phyloP scores from a whole-genome alignment of 1,140 invertebrate species.

The Pachyrhynchus sulphureomaculatus region DNA sequence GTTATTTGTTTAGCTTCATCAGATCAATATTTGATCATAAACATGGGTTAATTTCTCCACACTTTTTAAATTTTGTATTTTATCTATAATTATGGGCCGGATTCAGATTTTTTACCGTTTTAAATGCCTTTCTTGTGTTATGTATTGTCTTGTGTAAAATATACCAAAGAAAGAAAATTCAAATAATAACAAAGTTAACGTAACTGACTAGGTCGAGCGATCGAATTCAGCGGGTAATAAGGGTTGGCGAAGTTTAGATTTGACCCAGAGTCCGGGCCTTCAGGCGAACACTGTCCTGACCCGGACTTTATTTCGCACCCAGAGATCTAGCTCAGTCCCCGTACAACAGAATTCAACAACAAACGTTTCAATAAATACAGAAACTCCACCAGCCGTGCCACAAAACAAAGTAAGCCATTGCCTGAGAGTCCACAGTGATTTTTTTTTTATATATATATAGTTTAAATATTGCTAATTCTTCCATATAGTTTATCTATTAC shows the following conservation, averaged over 20 bases:
- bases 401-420: slow-evolving; percentile 43
- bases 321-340: slow-evolving; percentile 64
- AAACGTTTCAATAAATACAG: slow-evolving; percentile 37
- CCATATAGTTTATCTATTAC: slow-evolving; percentile 6
- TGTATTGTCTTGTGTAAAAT: too few relatives aligned
- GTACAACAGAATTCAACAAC: slow-evolving; percentile 53
- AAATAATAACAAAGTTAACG: background rate
- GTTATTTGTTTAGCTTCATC: too few relatives aligned
- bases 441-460: background rate
- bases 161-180: too few relatives aligned
- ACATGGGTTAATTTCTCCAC: too few relatives aligned
- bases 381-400: slow-evolving; percentile 30
- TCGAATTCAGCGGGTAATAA: slow-evolving; percentile 46
- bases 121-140: too few relatives aligned
- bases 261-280: slow-evolving; percentile 54
- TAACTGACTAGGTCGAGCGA: slow-evolving; percentile 42
- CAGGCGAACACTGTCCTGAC: slow-evolving; percentile 48
- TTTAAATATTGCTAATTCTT: slow-evolving; percentile 10
- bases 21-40: too few relatives aligned
- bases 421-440: slow-evolving; percentile 12
- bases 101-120: too few relatives aligned
- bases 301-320: slow-evolving; percentile 59
- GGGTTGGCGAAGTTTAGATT: slow-evolving; percentile 64
- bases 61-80: too few relatives aligned
- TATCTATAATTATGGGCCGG: too few relatives aligned